Base-by-base conservation (phyloP, 2,113 vertebrate species). In the Aphelocoma coerulescens region DNA sequence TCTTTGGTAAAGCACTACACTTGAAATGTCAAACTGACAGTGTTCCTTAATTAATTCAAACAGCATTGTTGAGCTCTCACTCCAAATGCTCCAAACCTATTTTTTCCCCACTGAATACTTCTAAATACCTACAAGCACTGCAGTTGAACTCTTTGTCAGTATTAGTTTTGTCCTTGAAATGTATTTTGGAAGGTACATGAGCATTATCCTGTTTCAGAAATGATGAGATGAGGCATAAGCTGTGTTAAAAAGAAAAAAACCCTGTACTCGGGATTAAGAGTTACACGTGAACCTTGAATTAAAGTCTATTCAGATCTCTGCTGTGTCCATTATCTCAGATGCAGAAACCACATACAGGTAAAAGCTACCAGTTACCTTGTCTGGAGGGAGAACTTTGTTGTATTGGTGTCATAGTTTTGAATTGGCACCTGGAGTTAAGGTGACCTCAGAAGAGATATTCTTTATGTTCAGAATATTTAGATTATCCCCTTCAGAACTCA, bases 111-210 rank as follows among this genome's bases (percentile, higher is more conserved):
- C 13, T 28, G 21, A 16, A n/a, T 61, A 19, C 65, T 91, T 81
- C 61, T 93, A 72, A 93, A 52, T 94, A 81, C 48, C 32, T 90
- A 41, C 10, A 63, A 68, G 44, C 63, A 32, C n/a, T 65, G 52
- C 49, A 58, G 65, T 14, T 96, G 88, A 95, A 95, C 83, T 74
- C 74, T 77, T 63, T 85, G 63, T 65, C 58, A 24, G 46, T 78
- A 88, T 95, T 93, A 87, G 30, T 93, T 94, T 93, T 89, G 86
- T 65, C 95, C 95, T 96, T 92, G 91, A 93, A 82, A 86, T 68
- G 49, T 57, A 5, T 95, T 96, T 96, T 89, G 88, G 73, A 90
- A 94, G 63, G 48, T 67, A 35, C 48, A 28, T 74, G 26, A 59
- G 65, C 41, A 39, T 93, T 95, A 89, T 81, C 77, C 80, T 71